These are phyloP conservation scores for Cyprinella venusta DNA, from an alignment of 2,797 vertebrate genomes.

Conservation along the genomic window DNA sequence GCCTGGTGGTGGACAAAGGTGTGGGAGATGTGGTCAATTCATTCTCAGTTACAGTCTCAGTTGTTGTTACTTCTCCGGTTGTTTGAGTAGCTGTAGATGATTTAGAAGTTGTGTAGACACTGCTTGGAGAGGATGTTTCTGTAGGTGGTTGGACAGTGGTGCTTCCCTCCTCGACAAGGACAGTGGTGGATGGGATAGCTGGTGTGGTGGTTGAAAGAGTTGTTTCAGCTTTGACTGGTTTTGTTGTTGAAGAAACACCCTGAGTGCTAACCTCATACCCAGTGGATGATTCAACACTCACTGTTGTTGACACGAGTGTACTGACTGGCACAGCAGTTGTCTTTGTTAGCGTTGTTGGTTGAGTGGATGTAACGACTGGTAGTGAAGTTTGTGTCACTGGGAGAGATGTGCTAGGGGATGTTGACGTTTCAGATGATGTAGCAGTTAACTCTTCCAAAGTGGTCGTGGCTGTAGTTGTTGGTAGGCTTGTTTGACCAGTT, in stretches of 20 bases:
- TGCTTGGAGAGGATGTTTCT: neutral
- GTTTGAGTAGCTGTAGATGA: conserved; percentile 22
- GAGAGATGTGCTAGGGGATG: neutral
- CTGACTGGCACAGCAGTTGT: neutral
- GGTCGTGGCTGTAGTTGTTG: conserved; percentile 59
- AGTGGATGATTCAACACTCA: neutral
- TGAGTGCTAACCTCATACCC: neutral
- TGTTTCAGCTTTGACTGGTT: conserved; percentile 11
- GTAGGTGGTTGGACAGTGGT: neutral
- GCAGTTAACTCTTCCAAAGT: neutral
- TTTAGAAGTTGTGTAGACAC: neutral
- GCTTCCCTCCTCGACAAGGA: neutral
- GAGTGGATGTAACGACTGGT: neutral
- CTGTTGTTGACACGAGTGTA: neutral
- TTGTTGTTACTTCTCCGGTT: neutral
- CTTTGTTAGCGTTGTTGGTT: neutral
- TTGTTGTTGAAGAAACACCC: conserved; percentile 7
- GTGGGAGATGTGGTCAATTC: neutral
- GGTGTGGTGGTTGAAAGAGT: conserved; percentile 17
- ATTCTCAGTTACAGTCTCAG: conserved; percentile 9
- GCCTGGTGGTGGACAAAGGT: neutral
- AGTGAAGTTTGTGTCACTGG: neutral
- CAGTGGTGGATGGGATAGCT: conserved; percentile 26
- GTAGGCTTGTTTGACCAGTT: neutral
- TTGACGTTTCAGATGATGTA: neutral